phyloP scores from a whole-genome alignment of 2,888 invertebrate genomes.

The Isoperla grammatica region DNA sequence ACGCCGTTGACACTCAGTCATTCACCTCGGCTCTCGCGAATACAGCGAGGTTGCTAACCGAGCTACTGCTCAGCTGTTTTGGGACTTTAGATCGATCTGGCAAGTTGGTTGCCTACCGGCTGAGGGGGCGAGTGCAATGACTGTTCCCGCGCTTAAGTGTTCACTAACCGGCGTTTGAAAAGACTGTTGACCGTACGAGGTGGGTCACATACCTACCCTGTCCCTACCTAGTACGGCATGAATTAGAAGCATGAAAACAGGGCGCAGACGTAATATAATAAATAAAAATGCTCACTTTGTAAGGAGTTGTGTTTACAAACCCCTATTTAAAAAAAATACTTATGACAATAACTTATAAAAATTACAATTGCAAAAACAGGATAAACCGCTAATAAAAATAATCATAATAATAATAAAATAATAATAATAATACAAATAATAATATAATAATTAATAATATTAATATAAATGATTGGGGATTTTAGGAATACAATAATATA shows the following conservation, averaged over 20 bases:
- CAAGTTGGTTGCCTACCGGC: too few species aligned
- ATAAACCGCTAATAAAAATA: background rate
- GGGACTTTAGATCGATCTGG: background rate
- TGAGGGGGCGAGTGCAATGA: conserved; percentile 21
- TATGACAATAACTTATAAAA: background rate
- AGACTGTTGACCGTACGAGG: too few species aligned
- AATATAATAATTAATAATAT: background rate
- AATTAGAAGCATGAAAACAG: too few species aligned
- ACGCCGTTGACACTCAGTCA: conserved; percentile 29
- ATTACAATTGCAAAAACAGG: background rate
- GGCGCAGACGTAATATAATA: too few species aligned
- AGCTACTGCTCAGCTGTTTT: conserved; percentile 27
- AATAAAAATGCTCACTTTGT: too few species aligned
- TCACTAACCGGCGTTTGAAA: too few species aligned
- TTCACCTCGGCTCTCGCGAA: conserved; percentile 28
- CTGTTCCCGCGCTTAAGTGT: conserved; percentile 2
- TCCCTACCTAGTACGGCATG: too few species aligned
- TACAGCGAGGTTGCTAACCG: conserved; percentile 24
- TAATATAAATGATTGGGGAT: too few species aligned
- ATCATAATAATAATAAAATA: background rate
- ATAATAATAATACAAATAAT: background rate
- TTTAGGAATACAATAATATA: too few species aligned
- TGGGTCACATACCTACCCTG: too few species aligned
- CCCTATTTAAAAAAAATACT: too few species aligned
- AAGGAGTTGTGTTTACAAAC: too few species aligned